These are phyloP conservation scores for Ectemnius continuus DNA, from an alignment of 2,888 invertebrate species.

Conservation along the genomic window DNA sequence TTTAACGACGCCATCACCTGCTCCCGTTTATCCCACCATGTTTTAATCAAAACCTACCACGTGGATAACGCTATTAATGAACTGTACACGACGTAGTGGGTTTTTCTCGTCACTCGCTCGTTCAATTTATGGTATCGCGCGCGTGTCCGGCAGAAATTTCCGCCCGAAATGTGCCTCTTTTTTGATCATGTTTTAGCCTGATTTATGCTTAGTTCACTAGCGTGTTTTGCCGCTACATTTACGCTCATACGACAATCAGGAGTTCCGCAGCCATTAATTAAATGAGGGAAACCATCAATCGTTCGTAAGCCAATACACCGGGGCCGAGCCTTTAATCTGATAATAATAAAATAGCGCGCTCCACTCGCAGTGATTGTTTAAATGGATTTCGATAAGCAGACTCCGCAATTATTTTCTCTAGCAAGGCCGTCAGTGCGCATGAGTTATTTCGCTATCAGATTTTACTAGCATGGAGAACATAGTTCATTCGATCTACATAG, in stretches of 20 bases:
- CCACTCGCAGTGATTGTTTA: too few relatives aligned
- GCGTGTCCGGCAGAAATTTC: not conserved
- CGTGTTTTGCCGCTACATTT: constrained; percentile 1
- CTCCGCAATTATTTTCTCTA: too few relatives aligned
- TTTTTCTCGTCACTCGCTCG: constrained; percentile 1
- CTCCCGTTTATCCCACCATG: too few relatives aligned
- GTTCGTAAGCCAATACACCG: not conserved
- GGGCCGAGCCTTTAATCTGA: not conserved
- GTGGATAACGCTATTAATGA: not conserved
- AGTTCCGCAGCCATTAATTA: not conserved
- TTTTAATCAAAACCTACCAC: too few relatives aligned
- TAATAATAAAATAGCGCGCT: not conserved
- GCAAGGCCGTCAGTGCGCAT: too few relatives aligned
- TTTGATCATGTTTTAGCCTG: not conserved
- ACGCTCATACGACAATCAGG: not conserved
- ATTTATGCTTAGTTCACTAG: constrained; percentile 1
- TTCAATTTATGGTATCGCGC: not conserved
- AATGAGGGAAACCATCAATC: not conserved
- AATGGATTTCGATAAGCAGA: too few relatives aligned
- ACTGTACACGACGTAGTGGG: not conserved
- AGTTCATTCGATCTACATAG: too few relatives aligned
- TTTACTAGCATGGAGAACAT: too few relatives aligned
- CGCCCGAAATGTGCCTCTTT: not conserved
- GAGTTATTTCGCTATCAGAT: too few relatives aligned
- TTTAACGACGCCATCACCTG: too few relatives aligned